Conservation (phyloP, 2,113 vertebrate genomes). For the Nansenia antarctica region DNA sequence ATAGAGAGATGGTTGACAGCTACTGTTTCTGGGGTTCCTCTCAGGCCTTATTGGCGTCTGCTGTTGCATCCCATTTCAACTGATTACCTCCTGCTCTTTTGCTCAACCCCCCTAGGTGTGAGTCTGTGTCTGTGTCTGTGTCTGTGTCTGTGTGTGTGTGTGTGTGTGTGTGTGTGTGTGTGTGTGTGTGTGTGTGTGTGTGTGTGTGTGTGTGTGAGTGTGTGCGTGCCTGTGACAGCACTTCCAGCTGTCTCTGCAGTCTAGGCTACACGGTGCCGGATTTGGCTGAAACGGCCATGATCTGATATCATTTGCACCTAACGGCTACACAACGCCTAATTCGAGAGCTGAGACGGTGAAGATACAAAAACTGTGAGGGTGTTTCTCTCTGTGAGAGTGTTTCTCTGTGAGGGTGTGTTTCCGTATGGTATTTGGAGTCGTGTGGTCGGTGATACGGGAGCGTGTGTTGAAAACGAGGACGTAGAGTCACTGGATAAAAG, state of each 20-base stretch:
- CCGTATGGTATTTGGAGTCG: too few relatives aligned
- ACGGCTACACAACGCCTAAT: too few relatives aligned
- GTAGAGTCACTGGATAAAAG: too few relatives aligned
- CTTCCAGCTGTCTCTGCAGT: slow-evolving; percentile 20
- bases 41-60: slow-evolving; percentile 29
- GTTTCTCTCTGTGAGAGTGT: too few relatives aligned
- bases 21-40: slow-evolving; percentile 29
- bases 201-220: background rate
- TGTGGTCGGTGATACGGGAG: too few relatives aligned
- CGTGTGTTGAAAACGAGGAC: too few relatives aligned
- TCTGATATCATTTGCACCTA: too few relatives aligned
- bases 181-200: background rate
- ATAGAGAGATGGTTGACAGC: slow-evolving; percentile 50
- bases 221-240: slow-evolving; percentile 7
- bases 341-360: too few relatives aligned
- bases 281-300: too few relatives aligned
- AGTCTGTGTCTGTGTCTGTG: background rate
- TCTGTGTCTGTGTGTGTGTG: slow-evolving; percentile 5
- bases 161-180: slow-evolving; percentile 11
- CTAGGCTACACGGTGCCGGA: too few relatives aligned
- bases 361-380: too few relatives aligned
- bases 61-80: slow-evolving; percentile 35
- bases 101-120: background rate
- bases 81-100: slow-evolving; percentile 48
- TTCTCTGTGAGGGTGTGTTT: too few relatives aligned